These are phyloP conservation scores for Osedax fenrisi DNA, from an alignment of 2,888 invertebrate species.

Conservation along the genomic window DNA sequence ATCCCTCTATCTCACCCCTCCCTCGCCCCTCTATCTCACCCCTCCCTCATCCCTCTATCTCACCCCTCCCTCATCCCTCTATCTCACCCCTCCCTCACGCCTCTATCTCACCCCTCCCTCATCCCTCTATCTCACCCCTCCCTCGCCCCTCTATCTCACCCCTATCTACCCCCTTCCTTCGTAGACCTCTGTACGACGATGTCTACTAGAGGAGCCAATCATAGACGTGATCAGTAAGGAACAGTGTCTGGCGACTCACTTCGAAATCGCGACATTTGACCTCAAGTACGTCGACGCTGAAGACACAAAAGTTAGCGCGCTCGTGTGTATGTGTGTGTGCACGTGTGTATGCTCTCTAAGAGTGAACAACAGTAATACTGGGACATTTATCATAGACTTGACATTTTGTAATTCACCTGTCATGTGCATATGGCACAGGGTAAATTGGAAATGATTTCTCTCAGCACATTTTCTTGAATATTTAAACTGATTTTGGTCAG, in stretches of 20 bases:
- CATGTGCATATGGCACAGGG: no score
- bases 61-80: background rate
- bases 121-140: background rate
- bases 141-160: background rate
- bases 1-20: background rate
- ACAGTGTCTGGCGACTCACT: slow-evolving; percentile 40
- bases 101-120: background rate
- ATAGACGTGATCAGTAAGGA: slow-evolving; percentile 38
- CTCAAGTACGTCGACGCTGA: slow-evolving; percentile 40
- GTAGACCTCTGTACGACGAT: slow-evolving; percentile 3
- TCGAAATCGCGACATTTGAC: slow-evolving; percentile 40
- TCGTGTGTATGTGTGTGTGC: no score
- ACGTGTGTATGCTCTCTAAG: no score
- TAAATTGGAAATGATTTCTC: no score
- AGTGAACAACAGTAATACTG: no score
- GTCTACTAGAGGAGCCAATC: slow-evolving; percentile 29
- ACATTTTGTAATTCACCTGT: no score
- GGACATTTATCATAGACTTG: no score
- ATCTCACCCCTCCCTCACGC: background rate
- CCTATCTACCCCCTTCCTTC: background rate
- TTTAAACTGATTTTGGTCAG: no score
- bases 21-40: background rate
- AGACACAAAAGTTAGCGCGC: slow-evolving; percentile 35
- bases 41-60: background rate
- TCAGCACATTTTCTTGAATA: no score